Conservation (phyloP, 1,140 invertebrate genomes). For the Adoxophyes honmai region DNA sequence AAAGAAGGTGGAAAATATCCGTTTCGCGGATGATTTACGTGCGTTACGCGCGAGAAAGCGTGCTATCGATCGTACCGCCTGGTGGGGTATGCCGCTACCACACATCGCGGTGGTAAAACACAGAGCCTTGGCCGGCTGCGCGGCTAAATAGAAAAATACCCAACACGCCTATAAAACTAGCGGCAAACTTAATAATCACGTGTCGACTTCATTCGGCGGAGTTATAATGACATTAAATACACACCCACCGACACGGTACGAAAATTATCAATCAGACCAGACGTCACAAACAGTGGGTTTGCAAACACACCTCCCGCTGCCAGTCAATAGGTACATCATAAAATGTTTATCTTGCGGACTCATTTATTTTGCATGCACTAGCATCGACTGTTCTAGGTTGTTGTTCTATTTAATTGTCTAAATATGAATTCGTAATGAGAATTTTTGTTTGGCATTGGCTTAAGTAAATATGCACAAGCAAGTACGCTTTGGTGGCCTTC, state of each 20-base stretch:
- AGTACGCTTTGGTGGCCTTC: constrained; percentile 16
- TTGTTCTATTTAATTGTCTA: too few species aligned
- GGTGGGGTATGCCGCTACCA: constrained; percentile 46
- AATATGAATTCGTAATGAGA: too few species aligned
- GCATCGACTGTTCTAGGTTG: too few species aligned
- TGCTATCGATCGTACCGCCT: constrained; percentile 43
- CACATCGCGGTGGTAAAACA: constrained; percentile 33
- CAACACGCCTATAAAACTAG: background rate
- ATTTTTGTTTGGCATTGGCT: too few species aligned
- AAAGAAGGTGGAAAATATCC: constrained; percentile 30
- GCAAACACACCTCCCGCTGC: constrained; percentile 5
- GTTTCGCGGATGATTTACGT: constrained; percentile 20
- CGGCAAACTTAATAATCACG: constrained; percentile 15
- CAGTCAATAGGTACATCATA: background rate
- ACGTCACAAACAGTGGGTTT: background rate
- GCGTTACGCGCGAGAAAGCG: constrained; percentile 30
- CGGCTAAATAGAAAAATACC: constrained; percentile 32
- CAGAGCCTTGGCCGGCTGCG: constrained; percentile 43
- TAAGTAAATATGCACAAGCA: background rate
- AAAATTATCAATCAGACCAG: constrained; percentile 2
- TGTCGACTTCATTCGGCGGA: constrained; percentile 20
- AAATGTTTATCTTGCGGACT: background rate
- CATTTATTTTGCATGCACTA: background rate
- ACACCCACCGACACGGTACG: background rate
- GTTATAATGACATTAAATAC: constrained; percentile 16